Percentiles rank a stretch among this genome's conserved stretches.
Evolutionary conservation across 2,888 invertebrate genomes (phyloP).

Genomic region (Psococerastis gibbosa): DNA sequence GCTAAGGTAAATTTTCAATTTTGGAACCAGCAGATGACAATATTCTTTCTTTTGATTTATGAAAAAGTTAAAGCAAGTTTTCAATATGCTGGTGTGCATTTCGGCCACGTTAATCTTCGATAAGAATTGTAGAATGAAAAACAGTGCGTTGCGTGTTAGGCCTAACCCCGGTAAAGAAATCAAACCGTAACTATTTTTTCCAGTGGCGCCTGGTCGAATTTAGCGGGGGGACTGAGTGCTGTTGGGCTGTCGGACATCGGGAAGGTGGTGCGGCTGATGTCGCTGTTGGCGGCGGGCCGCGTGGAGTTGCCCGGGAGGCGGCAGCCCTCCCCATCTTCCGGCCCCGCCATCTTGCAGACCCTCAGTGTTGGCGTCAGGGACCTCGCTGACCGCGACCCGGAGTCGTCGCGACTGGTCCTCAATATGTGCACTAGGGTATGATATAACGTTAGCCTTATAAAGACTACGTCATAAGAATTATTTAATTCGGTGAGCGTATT

Average conservation of each 20-base stretch:
- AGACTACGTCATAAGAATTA: too few species aligned
- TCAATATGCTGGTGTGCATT: too few species aligned
- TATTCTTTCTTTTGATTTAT: neutral
- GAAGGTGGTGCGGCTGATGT: slow-evolving; percentile 37
- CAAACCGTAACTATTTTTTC: too few species aligned
- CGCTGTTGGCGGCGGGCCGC: slow-evolving; percentile 34
- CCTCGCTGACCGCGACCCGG: slow-evolving; percentile 32
- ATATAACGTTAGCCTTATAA: neutral
- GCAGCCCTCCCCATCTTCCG: neutral
- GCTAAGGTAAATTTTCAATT: too few species aligned
- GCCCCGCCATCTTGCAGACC: slow-evolving; percentile 10
- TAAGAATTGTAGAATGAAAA: too few species aligned
- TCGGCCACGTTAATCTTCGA: too few species aligned
- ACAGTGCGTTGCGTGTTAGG: too few species aligned
- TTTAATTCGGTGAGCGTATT: too few species aligned
- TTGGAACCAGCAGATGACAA: neutral
- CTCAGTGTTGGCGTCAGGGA: slow-evolving; percentile 27
- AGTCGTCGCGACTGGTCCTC: slow-evolving; percentile 34
- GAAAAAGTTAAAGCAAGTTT: too few species aligned
- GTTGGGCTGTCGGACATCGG: slow-evolving; percentile 36
- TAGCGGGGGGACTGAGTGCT: slow-evolving; percentile 27
- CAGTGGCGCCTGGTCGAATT: slow-evolving; percentile 28
- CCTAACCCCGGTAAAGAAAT: too few species aligned
- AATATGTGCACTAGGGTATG: slow-evolving; percentile 35
- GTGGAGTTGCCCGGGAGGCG: slow-evolving; percentile 24